These are phyloP conservation scores for Cryptophagus acutangulus DNA, from an alignment of 2,888 invertebrate species.

Conservation along the genomic window DNA sequence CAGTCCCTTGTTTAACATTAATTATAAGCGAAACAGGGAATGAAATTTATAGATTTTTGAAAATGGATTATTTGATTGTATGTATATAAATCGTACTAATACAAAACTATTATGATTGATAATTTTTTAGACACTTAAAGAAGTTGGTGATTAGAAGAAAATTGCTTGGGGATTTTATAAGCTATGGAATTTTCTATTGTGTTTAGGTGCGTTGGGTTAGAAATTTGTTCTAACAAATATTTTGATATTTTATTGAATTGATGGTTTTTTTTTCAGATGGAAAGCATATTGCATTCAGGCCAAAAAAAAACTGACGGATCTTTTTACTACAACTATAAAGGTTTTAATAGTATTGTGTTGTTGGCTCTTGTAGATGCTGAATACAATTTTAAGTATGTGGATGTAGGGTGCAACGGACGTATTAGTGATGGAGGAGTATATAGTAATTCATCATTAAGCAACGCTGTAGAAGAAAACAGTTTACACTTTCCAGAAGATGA, in stretches of 20 bases:
- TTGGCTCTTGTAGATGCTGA: conserved; percentile 13
- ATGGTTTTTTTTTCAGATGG: conserved; percentile 15
- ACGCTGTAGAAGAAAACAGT: conserved; percentile 7
- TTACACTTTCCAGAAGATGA: conserved; percentile 13
- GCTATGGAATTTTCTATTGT: conserved; percentile 13
- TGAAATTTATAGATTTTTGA: conserved; percentile 7
- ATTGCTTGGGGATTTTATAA: conserved; percentile 7
- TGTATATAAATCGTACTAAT: neutral
- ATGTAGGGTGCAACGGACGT: conserved; percentile 13
- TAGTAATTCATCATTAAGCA: conserved; percentile 1
- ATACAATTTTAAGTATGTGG: conserved; percentile 14
- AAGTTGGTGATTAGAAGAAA: conserved; percentile 6
- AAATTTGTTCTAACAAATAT: neutral
- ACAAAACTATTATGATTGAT: conserved; percentile 2
- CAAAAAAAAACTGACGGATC: conserved; percentile 11
- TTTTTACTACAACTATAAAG: conserved; percentile 13
- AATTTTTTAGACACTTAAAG: conserved; percentile 6
- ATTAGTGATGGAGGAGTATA: conserved; percentile 12
- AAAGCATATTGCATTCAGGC: conserved; percentile 14
- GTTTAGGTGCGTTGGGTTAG: conserved; percentile 12
- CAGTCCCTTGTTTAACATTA: conserved; percentile 6
- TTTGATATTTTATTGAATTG: conserved; percentile 1
- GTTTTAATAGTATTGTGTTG: conserved; percentile 12
- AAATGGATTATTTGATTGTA: conserved; percentile 8
- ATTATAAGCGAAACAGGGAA: conserved; percentile 9